Evolutionary conservation across 2,797 vertebrate genomes (phyloP).

Genomic region (Eulemur coronatus): DNA sequence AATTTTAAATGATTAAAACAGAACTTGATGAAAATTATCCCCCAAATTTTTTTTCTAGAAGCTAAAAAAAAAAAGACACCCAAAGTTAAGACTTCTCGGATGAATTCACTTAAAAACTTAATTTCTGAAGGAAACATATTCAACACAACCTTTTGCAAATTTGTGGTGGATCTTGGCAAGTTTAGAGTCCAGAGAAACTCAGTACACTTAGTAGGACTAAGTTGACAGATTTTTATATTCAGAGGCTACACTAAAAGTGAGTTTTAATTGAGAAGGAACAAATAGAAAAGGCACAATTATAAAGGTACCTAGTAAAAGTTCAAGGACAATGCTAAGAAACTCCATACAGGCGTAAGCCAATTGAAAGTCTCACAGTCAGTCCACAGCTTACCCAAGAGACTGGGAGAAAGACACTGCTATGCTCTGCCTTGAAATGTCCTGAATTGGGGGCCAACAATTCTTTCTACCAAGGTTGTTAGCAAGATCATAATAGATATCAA

Average conservation of each 20-base stretch:
- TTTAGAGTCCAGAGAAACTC: not conserved
- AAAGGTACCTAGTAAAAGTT: not conserved
- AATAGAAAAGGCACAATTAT: not conserved
- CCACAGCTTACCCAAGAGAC: not conserved
- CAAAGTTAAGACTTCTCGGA: not conserved
- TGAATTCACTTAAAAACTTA: constrained; percentile 19
- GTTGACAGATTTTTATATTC: not conserved
- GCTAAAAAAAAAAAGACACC: not conserved
- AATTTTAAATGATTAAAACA: constrained; percentile 12
- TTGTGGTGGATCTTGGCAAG: not conserved
- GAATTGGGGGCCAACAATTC: not conserved
- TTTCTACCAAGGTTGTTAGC: not conserved
- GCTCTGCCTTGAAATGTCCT: not conserved
- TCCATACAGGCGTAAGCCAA: not conserved
- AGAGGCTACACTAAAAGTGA: not conserved
- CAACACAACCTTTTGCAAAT: not conserved
- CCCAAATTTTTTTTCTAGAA: not conserved
- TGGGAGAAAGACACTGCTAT: not conserved
- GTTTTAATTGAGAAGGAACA: not conserved
- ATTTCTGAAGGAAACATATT: constrained; percentile 16
- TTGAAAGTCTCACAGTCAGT: not conserved
- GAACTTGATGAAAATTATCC: not conserved
- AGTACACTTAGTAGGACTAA: not conserved
- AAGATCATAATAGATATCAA: not conserved
- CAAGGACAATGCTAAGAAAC: not conserved